These are phyloP conservation scores for Ormyrus pomaceus DNA, from an alignment of 2,888 invertebrate genomes.

Conservation along the genomic window DNA sequence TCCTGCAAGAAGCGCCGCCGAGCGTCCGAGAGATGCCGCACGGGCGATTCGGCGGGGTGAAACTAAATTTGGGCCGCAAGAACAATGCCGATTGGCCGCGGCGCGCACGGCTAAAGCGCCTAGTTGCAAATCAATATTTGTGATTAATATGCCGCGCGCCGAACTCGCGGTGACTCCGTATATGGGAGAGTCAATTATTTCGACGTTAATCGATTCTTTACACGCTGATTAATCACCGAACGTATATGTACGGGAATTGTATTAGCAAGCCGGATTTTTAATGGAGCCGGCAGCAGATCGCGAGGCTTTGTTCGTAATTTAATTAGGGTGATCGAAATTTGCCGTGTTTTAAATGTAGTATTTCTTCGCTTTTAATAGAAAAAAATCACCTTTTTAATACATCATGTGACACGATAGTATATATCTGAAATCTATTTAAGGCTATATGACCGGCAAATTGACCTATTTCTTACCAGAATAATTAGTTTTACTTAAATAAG, in stretches of 20 bases:
- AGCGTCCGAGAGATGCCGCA: not conserved
- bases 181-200: not conserved
- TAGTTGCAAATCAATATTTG: conserved; percentile 23
- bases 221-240: not conserved
- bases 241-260: too few species aligned
- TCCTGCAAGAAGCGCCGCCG: not conserved
- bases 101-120: not conserved
- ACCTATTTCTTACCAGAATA: not conserved
- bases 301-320: too few species aligned
- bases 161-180: not conserved
- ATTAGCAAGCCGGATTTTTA: too few species aligned
- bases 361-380: too few species aligned
- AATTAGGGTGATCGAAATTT: too few species aligned
- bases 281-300: too few species aligned
- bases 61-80: not conserved
- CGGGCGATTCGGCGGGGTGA: not conserved
- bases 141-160: conserved; percentile 3
- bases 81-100: not conserved
- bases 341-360: too few species aligned
- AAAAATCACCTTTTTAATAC: too few species aligned
- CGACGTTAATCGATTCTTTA: conserved; percentile 7
- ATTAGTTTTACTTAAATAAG: too few species aligned
- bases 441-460: too few species aligned
- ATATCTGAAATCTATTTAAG: not conserved
- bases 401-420: too few species aligned